Percentiles rank a stretch among this genome's conserved stretches.
Conservation (phyloP, 2,113 vertebrate genomes). For the Triplophysa dalaica region DNA sequence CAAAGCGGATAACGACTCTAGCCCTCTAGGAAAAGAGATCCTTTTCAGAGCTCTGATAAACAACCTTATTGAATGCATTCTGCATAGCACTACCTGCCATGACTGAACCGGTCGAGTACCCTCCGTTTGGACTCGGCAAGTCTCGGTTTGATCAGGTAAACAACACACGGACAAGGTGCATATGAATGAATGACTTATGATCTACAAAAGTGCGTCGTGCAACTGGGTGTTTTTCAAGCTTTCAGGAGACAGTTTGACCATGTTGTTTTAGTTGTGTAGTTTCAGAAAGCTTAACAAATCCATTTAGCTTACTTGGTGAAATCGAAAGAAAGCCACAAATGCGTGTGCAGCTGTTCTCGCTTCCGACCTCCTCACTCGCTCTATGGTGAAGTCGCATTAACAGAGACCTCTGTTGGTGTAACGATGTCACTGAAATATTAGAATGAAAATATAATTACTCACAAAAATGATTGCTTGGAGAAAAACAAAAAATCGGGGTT, state of each 20-base stretch:
- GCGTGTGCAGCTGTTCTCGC: not conserved
- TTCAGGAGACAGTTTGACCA: not conserved
- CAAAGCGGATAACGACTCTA: conserved; percentile 10
- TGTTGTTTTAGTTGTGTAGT: not conserved
- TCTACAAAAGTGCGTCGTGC: not conserved
- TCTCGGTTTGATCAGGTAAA: conserved; percentile 88
- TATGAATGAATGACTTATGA: not conserved
- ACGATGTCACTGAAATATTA: not conserved
- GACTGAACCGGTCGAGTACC: conserved; percentile 73
- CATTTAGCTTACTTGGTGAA: not conserved
- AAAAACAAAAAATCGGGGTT: too few species aligned
- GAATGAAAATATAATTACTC: too few species aligned
- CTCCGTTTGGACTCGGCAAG: conserved; percentile 80
- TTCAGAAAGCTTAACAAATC: not conserved
- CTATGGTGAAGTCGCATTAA: conserved; percentile 13
- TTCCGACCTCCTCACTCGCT: not conserved
- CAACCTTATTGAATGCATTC: not conserved
- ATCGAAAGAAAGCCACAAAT: not conserved
- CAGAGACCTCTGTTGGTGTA: conserved; percentile 48
- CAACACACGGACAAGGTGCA: not conserved
- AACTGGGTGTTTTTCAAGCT: not conserved
- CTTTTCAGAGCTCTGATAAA: not conserved
- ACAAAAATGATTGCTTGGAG: too few species aligned
- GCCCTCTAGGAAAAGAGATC: not conserved
- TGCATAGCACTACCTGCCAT: conserved; percentile 58